Percentiles rank a stretch among this genome's conserved stretches.
phyloP scores from a whole-genome alignment of 53 echinoderm and acorn worm species.

The Zoroaster sp. region DNA sequence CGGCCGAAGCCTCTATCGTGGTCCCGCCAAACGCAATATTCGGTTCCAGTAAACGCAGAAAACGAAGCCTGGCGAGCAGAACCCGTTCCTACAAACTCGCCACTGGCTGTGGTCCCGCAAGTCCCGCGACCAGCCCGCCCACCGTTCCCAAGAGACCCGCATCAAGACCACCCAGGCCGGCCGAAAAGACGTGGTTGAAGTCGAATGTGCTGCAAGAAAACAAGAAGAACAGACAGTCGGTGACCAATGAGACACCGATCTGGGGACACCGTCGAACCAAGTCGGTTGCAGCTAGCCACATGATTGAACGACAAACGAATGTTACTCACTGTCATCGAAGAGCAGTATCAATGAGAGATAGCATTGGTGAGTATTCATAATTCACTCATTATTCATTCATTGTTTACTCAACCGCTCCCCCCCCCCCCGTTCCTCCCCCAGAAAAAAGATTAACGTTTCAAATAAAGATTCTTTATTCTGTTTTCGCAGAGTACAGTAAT shows the following conservation, averaged over 20 bases:
- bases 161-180: conserved; percentile 11
- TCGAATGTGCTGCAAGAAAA: conserved; percentile 8
- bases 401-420: not conserved
- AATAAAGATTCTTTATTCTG: too few species aligned
- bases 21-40: conserved; percentile 22
- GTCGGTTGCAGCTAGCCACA: conserved; percentile 36
- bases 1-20: not conserved
- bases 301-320: conserved; percentile 16
- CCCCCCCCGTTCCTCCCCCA: not conserved
- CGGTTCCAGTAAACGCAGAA: conserved; percentile 38
- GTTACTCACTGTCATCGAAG: not conserved
- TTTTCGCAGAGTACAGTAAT: too few species aligned
- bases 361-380: conserved; percentile 1
- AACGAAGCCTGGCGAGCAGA: conserved; percentile 10
- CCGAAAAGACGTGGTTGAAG: conserved; percentile 36
- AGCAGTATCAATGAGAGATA: conserved; percentile 37
- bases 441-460: too few species aligned
- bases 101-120: not conserved
- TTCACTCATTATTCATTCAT: not conserved
- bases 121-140: not conserved
- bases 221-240: not conserved
- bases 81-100: conserved; percentile 23
- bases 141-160: conserved; percentile 13
- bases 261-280: conserved; percentile 39
- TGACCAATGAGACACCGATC: not conserved